These are phyloP conservation scores for Holotrichia oblita DNA, from an alignment of 1,140 invertebrate species.

Conservation along the genomic window DNA sequence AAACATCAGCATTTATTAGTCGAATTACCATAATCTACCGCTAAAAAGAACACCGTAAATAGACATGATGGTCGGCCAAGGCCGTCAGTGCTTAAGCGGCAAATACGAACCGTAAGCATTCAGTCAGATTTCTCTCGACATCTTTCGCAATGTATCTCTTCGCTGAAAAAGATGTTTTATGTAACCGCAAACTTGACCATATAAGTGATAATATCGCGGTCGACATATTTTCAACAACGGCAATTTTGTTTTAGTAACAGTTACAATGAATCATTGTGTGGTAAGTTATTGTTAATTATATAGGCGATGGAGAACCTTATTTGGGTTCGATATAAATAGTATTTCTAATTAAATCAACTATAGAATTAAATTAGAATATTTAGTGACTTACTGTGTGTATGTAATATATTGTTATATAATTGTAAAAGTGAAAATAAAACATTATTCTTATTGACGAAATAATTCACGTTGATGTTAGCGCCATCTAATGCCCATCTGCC, in stretches of 20 bases:
- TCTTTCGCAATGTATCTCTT: slow-evolving; percentile 18
- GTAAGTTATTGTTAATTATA: neutral
- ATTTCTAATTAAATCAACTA: too few relatives aligned
- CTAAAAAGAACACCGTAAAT: slow-evolving; percentile 9
- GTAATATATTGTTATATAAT: too few relatives aligned
- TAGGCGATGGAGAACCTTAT: too few relatives aligned
- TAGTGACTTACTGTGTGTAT: too few relatives aligned
- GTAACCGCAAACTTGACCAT: slow-evolving; percentile 28
- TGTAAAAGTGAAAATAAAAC: too few relatives aligned
- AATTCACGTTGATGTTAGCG: too few relatives aligned
- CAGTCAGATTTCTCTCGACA: neutral
- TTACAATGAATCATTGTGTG: neutral
- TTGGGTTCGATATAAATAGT: too few relatives aligned
- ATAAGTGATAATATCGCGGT: slow-evolving; percentile 20
- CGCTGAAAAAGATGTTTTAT: slow-evolving; percentile 3
- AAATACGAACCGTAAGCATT: neutral
- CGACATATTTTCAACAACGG: neutral
- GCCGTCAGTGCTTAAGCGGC: neutral
- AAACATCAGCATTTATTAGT: neutral
- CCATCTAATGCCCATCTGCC: too few relatives aligned
- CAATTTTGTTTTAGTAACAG: neutral
- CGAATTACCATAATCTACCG: slow-evolving; percentile 11
- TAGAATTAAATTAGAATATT: too few relatives aligned
- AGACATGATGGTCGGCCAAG: slow-evolving; percentile 19
- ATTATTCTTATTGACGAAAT: too few relatives aligned